phyloP scores from a whole-genome alignment of 2,888 invertebrate genomes.

The Eristalinus sepulchralis region DNA sequence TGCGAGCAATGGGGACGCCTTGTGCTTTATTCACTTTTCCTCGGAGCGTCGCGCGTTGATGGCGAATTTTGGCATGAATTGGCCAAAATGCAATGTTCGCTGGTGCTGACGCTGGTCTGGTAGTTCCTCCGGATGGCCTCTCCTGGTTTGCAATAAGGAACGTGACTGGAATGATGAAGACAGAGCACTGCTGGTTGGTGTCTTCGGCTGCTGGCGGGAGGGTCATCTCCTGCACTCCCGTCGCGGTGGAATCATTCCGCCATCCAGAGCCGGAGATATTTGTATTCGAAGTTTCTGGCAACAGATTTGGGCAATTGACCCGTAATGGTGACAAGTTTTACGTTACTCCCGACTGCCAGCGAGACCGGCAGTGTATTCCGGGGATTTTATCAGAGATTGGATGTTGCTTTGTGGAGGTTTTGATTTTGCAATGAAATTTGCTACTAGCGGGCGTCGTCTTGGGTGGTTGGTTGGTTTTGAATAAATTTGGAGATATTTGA shows the following conservation, averaged over 20 bases:
- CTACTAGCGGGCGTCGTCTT: neutral
- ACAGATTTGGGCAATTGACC: conserved; percentile 69
- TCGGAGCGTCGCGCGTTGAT: conserved; percentile 45
- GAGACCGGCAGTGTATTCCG: conserved; percentile 22
- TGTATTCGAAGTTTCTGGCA: conserved; percentile 56
- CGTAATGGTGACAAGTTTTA: conserved; percentile 61
- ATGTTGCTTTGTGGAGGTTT: conserved; percentile 1
- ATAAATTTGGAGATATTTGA: neutral
- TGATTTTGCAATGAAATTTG: neutral
- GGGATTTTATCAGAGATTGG: conserved; percentile 32
- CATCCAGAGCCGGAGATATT: conserved; percentile 33
- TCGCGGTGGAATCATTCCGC: conserved; percentile 27
- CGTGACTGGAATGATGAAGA: conserved; percentile 66
- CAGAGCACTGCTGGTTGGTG: conserved; percentile 4
- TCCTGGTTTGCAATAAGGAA: conserved; percentile 51
- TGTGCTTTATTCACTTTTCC: conserved; percentile 54
- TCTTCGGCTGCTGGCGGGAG: conserved; percentile 2
- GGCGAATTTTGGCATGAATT: conserved; percentile 67
- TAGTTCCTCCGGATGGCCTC: conserved; percentile 11
- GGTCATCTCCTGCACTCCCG: conserved; percentile 4
- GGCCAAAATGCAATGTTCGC: conserved; percentile 62
- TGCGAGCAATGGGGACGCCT: neutral
- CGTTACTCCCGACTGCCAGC: conserved; percentile 19
- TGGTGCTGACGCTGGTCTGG: conserved; percentile 48
- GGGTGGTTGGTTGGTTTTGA: neutral